These are phyloP conservation scores for Carpatolechia fugitivella DNA, from an alignment of 2,888 invertebrate species.

Conservation along the genomic window DNA sequence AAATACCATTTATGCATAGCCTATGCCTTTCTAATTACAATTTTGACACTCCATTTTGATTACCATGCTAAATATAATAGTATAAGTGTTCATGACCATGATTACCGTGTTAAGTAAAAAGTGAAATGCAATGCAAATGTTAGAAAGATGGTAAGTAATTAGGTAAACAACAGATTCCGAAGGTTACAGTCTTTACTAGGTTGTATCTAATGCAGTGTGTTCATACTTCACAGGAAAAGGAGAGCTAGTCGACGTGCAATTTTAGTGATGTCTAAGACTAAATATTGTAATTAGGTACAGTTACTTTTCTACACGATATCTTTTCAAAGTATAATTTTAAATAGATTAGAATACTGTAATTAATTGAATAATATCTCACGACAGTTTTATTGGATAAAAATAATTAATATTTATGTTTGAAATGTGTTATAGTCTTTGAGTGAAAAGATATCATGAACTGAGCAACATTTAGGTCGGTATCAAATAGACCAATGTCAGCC, in stretches of 20 bases:
- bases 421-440: not conserved
- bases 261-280: constrained; percentile 6
- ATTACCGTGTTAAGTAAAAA: not conserved
- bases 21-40: too few relatives aligned
- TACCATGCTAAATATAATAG: not conserved
- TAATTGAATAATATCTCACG: too few relatives aligned
- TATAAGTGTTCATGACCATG: not conserved
- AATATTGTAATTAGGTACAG: not conserved
- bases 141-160: not conserved
- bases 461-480: not conserved
- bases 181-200: not conserved
- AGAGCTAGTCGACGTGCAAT: not conserved
- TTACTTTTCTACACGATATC: constrained; percentile 7
- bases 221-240: not conserved
- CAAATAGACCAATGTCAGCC: not conserved
- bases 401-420: not conserved
- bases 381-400: too few relatives aligned
- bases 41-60: too few relatives aligned
- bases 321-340: not conserved
- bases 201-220: not conserved
- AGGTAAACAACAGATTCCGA: not conserved
- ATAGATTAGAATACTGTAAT: too few relatives aligned
- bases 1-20: too few relatives aligned
- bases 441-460: constrained; percentile 4
- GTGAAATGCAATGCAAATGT: not conserved